Percentiles rank a stretch among this genome's conserved stretches.
phyloP scores from a whole-genome alignment of 2,797 vertebrate species.

The Danio kyathit region DNA sequence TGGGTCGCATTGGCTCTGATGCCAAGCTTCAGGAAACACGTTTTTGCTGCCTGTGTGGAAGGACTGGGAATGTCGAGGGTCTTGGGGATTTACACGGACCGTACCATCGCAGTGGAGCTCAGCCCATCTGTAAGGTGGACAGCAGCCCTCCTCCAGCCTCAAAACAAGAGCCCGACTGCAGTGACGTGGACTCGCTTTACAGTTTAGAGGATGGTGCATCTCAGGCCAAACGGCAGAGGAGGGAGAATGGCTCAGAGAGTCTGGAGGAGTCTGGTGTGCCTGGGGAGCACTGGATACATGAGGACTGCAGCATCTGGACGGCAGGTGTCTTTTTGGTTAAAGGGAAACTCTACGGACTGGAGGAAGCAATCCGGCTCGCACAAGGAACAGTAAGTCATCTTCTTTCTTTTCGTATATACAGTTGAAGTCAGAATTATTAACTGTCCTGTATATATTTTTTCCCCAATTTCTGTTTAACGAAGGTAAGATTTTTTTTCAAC shows the following conservation, averaged over 20 bases:
- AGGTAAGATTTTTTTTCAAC: too few relatives aligned
- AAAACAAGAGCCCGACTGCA: conserved; percentile 27
- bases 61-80: conserved; percentile 69
- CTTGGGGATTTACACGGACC: conserved; percentile 84
- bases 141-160: not conserved
- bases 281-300: conserved; percentile 80
- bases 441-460: too few relatives aligned
- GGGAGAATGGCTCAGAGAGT: not conserved
- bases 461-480: too few relatives aligned
- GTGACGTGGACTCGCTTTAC: conserved; percentile 26
- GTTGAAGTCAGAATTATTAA: too few relatives aligned
- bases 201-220: not conserved
- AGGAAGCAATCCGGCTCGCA: conserved; percentile 76
- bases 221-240: conserved; percentile 21
- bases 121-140: not conserved
- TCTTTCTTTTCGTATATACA: not conserved
- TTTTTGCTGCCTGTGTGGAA: conserved; percentile 77
- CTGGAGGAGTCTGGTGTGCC: conserved; percentile 44
- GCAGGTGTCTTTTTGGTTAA: conserved; percentile 79
- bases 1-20: conserved; percentile 66
- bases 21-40: conserved; percentile 41
- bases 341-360: conserved; percentile 80
- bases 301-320: conserved; percentile 83
- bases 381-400: conserved; percentile 71
- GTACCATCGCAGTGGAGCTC: conserved; percentile 62